Percentiles rank a stretch among this genome's conserved stretches.
phyloP scores from a whole-genome alignment of 2,113 vertebrate species.

The Cariama cristata region DNA sequence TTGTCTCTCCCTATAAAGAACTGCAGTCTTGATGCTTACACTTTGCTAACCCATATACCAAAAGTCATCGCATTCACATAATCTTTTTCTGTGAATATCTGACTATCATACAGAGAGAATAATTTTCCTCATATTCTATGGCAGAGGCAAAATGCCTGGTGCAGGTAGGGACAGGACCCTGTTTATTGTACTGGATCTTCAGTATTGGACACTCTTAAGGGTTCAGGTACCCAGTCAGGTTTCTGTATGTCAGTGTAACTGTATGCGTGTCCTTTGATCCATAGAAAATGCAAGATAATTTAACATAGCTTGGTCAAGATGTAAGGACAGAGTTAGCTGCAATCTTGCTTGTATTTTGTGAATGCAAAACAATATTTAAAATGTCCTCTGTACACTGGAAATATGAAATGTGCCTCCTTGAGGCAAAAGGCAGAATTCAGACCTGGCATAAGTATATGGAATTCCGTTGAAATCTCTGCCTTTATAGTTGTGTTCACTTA shows the following conservation, averaged over 20 bases:
- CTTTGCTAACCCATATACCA: neutral
- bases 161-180: no score
- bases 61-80: neutral
- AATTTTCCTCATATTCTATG: neutral
- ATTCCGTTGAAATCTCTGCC: neutral
- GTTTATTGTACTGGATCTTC: neutral
- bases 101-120: neutral
- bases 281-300: neutral
- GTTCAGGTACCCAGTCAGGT: neutral
- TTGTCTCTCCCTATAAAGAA: neutral
- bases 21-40: neutral
- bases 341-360: neutral
- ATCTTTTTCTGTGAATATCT: neutral
- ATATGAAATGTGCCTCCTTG: neutral
- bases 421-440: neutral
- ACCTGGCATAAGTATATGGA: neutral
- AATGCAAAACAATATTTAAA: neutral
- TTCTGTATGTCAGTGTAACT: neutral
- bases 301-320: neutral
- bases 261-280: neutral
- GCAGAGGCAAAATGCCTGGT: neutral
- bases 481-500: neutral
- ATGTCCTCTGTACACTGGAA: neutral
- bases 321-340: neutral
- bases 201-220: fast-evolving